Evolutionary conservation across 23 tunicate species (phyloP), one percentile per base, ranked within the genome.

Genomic region (Trididemnum clinides): DNA sequence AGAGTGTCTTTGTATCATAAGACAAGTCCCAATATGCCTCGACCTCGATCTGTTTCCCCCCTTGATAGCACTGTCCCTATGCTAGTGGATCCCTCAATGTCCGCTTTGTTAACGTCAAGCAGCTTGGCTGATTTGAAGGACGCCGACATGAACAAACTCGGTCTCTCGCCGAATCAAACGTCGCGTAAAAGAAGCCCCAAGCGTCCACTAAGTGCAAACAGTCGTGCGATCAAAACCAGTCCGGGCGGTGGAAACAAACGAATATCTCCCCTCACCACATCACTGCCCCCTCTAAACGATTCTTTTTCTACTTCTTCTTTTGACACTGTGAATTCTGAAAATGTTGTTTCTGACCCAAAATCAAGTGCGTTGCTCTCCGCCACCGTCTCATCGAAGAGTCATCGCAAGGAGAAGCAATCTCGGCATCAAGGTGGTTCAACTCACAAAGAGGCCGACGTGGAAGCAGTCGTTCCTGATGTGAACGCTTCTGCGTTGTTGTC

Each of bases 11-110:
- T 76, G 37, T 72, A 73, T 69, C 33, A 64, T 18, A 88, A 82
- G 39, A 62, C 92, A 20, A 88, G 92, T 57, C 92, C 92, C 29
- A 75, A 51, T 57, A 12, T 54, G 4, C 64, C 33, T 0, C 39
- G 86, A 18, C 91, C 86, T 26, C 79, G 88, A 1, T 78, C 91
- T 62, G 80, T 89, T 23, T 87, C 91, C 22, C 97, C 97, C 1
- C 71, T 84, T 25, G 86, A 90, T 20, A 51, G 80, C 50, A 69
- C 35, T 33, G 59, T 33, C 7, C 57, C 64, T 33, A 80, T 28
- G 15, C 3, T 44, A 2, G 57, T 57, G 29, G 86, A 72, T 10
- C 33, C 79, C 27, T n/a, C 63, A 12, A 23, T 69, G 12, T 26
- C 83, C 0, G 1, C 72, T 3, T 21, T 57, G 34, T 36, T 85